Base-by-base conservation (phyloP, 2,113 vertebrate species). In the Lota lota region DNA sequence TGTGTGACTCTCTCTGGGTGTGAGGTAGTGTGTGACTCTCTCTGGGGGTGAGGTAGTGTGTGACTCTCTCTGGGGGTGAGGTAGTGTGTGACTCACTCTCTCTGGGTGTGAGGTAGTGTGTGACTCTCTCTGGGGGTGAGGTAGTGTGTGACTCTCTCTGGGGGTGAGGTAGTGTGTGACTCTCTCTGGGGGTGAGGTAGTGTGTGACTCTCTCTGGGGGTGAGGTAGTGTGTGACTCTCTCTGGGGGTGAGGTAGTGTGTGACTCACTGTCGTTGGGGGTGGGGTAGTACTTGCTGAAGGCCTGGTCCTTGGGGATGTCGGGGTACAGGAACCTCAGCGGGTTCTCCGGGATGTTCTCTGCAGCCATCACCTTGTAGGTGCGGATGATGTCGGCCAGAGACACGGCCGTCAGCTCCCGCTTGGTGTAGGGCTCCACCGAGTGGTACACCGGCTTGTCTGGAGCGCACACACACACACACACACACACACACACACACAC, bases 341-440 rank as follows among this genome's bases (percentile, higher is more conserved):
- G 97, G 74, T 98, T 96, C 72, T 98, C 97, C 0, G 97, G 97
- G 69, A 99, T 96, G 78, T 99, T 99, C 22, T 98, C 97, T 0
- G 93, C 95, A 0, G 96, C 97, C 96, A 99, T 98, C 78, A 99
- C 96, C 83, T 97, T 96, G 89, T 98, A 99, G 69, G 94, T 98
- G 33, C 95, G 95, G 77, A 99, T 95, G 82, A 99, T 99, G 78
- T 99, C 96, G 0, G 96, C 93, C 79, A 99, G 94, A 0, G 95
- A 94, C 4, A 99, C 96, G 0, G 96, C 97, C 0, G 89, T 87
- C 57, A 99, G 94, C 74, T 99, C 97, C 82, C 93, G 96, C 88
- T 95, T 98, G 0, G 97, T 98, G 86, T 99, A 98, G 0, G 97
- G 97, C 36, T 98, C 97, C 11, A 99, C 97, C 0, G 97, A 96